phyloP scores from a whole-genome alignment of 1,140 invertebrate genomes.

The Caenorhabditis inopinata region DNA sequence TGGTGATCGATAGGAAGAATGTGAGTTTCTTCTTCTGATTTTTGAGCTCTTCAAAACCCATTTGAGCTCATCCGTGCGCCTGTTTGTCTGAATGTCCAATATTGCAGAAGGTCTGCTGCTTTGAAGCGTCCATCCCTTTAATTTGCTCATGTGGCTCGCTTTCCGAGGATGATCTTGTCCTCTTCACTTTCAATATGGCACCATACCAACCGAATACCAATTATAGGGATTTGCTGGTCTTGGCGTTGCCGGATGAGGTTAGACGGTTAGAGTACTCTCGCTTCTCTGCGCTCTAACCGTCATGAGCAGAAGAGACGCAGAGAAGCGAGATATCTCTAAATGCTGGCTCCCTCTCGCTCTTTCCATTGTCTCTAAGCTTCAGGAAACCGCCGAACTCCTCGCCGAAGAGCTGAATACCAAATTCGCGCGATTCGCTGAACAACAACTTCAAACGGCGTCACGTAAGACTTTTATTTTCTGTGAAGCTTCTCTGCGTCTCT shows the following conservation, averaged over 20 bases:
- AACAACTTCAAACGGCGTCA: not conserved
- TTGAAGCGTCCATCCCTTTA: not conserved
- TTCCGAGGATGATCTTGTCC: not conserved
- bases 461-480: not conserved
- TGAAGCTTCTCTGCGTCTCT: too few relatives aligned
- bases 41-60: too few relatives aligned
- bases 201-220: not conserved
- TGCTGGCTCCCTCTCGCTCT: too few relatives aligned
- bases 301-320: too few relatives aligned
- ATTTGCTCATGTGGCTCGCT: not conserved
- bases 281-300: too few relatives aligned
- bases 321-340: too few relatives aligned
- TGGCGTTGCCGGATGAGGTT: not conserved
- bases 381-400: not conserved
- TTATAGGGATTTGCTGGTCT: not conserved
- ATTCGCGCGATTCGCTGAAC: constrained; percentile 4
- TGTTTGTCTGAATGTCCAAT: too few relatives aligned
- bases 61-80: too few relatives aligned
- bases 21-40: not conserved
- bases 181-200: constrained; percentile 1
- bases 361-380: too few relatives aligned
- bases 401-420: not conserved
- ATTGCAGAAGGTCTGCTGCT: not conserved
- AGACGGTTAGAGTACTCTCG: too few relatives aligned
- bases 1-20: not conserved